Conservation (phyloP, 2,888 invertebrate genomes). For the Julus scandinavius region DNA sequence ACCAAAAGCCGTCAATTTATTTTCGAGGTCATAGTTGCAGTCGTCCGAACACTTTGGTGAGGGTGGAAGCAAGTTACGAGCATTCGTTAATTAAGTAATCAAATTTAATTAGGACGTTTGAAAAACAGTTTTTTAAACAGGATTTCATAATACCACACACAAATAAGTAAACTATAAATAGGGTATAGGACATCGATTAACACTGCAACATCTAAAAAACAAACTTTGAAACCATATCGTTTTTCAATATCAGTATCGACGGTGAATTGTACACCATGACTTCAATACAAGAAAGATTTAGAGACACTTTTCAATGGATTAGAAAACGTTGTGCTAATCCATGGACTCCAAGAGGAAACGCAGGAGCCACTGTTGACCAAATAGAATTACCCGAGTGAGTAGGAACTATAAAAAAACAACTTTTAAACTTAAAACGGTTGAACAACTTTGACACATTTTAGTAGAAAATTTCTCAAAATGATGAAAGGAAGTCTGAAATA, state of each 20-base stretch:
- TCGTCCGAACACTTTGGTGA: not conserved
- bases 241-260: not conserved
- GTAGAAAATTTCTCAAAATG: too few species aligned
- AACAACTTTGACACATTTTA: too few species aligned
- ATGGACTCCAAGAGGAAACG: not conserved
- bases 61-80: not conserved
- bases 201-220: not conserved
- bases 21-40: not conserved
- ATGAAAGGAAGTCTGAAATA: too few species aligned
- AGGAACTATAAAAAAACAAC: too few species aligned
- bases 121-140: not conserved
- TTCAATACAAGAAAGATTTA: not conserved
- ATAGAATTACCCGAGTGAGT: not conserved
- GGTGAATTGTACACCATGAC: not conserved
- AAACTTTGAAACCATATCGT: not conserved
- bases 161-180: not conserved
- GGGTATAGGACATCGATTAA: not conserved
- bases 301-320: not conserved
- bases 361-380: not conserved
- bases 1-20: not conserved
- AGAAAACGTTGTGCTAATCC: not conserved
- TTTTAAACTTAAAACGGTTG: too few species aligned
- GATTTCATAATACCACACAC: not conserved
- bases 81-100: not conserved
- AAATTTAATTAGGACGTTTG: not conserved